phyloP scores from a whole-genome alignment of 2,888 invertebrate genomes.

The Tortrix viridana region DNA sequence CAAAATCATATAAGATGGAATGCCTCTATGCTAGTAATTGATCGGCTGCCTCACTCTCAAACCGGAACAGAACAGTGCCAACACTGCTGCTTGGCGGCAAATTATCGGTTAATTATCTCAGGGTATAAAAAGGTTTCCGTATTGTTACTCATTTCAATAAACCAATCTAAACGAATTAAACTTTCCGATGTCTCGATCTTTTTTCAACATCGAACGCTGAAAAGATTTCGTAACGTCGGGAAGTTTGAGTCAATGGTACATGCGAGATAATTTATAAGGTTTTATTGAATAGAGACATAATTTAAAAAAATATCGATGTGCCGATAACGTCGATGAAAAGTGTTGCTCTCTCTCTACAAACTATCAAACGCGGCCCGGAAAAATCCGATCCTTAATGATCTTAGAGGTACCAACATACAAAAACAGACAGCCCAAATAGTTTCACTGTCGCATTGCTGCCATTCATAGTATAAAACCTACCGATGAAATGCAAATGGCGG shows the following conservation, averaged over 20 bases:
- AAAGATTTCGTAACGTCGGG: neutral
- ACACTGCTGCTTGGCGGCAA: too few species aligned
- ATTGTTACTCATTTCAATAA: too few species aligned
- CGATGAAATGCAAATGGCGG: slow-evolving; percentile 58
- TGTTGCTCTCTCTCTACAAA: neutral
- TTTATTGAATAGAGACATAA: neutral
- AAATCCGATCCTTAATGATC: neutral
- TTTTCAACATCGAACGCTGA: neutral
- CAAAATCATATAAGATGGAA: too few species aligned
- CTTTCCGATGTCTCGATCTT: neutral
- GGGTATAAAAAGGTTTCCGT: too few species aligned
- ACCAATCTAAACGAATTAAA: too few species aligned
- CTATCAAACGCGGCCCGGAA: neutral
- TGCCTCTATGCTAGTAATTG: too few species aligned
- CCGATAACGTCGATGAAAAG: slow-evolving; percentile 1
- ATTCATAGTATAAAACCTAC: slow-evolving; percentile 17
- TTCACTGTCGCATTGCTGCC: slow-evolving; percentile 55
- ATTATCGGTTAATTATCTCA: too few species aligned
- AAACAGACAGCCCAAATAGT: slow-evolving; percentile 40
- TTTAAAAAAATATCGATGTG: too few species aligned
- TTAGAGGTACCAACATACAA: too few species aligned
- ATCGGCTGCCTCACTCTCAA: too few species aligned
- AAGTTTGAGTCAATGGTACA: neutral
- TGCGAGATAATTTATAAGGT: neutral
- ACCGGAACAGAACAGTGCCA: too few species aligned